Evolutionary conservation across 2,113 vertebrate genomes (phyloP).

Genomic region (Bufo bufo): DNA sequence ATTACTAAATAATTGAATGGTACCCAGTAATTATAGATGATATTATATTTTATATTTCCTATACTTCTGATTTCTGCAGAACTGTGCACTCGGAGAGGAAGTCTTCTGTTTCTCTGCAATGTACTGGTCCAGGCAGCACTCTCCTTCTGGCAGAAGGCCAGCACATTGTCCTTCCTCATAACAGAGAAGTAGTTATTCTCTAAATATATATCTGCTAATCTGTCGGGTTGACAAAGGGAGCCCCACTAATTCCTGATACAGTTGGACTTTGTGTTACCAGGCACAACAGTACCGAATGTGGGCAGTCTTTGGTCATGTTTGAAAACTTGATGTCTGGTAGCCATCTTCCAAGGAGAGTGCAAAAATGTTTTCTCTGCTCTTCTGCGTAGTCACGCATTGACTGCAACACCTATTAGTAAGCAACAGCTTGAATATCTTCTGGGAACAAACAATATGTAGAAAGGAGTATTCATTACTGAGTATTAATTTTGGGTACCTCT

Average conservation of each 20-base stretch:
- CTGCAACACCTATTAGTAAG: not conserved
- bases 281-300: not conserved
- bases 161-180: not conserved
- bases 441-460: too few relatives aligned
- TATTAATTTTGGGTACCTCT: not conserved
- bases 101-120: not conserved
- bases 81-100: not conserved
- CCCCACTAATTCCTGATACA: not conserved
- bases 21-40: not conserved
- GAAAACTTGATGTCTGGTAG: not conserved
- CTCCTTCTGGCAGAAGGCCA: not conserved
- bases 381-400: not conserved
- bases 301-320: not conserved
- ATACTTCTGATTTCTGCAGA: slow-evolving; percentile 1
- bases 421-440: too few relatives aligned
- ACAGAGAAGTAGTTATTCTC: not conserved
- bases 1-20: not conserved
- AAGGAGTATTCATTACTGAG: too few relatives aligned
- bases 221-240: too few relatives aligned
- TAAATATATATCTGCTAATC: not conserved
- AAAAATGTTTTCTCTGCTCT: not conserved
- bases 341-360: not conserved
- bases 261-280: not conserved
- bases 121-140: not conserved
- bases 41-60: not conserved